A percentile compares a stretch with the other conserved stretches of the same genome.
These are phyloP conservation scores for Cassiopea xamachana DNA, from an alignment of 30 jellyfish, hydroid and myxozoan species.

Conservation along the genomic window DNA sequence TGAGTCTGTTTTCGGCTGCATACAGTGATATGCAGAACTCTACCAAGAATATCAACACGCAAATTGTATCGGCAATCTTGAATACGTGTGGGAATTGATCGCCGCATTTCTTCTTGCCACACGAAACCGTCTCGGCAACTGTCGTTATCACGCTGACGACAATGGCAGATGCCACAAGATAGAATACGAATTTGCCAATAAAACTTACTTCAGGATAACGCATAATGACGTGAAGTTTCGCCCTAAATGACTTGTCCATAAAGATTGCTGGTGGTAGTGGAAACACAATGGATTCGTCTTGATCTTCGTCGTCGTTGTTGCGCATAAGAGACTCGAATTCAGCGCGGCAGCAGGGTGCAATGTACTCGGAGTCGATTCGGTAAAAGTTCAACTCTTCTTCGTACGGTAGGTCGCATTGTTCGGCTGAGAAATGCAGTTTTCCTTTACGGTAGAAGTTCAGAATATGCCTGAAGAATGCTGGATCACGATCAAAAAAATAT, in stretches of 20 bases:
- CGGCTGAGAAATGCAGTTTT: slow-evolving; percentile 68
- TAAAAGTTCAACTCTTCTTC: slow-evolving; percentile 78
- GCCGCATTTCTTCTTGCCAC: slow-evolving; percentile 77
- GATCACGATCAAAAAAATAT: slow-evolving; percentile 84
- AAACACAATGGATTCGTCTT: slow-evolving; percentile 20
- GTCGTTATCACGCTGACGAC: slow-evolving; percentile 77
- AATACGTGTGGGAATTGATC: slow-evolving; percentile 61
- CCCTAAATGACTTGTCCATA: slow-evolving; percentile 43
- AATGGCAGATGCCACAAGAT: slow-evolving; percentile 77
- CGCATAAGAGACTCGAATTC: slow-evolving; percentile 59
- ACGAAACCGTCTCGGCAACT: slow-evolving; percentile 80
- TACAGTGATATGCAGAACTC: slow-evolving; percentile 71
- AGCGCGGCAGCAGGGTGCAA: slow-evolving; percentile 79
- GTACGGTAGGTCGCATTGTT: slow-evolving; percentile 83
- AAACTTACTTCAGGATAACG: slow-evolving; percentile 62
- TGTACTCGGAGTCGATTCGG: slow-evolving; percentile 63
- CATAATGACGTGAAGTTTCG: slow-evolving; percentile 56
- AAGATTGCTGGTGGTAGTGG: slow-evolving; percentile 44
- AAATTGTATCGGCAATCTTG: slow-evolving; percentile 63
- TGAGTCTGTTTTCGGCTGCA: slow-evolving; percentile 68
- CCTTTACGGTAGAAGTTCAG: slow-evolving; percentile 83
- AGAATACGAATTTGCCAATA: slow-evolving; percentile 67
- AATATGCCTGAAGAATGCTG: slow-evolving; percentile 80
- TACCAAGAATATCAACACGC: slow-evolving; percentile 62
- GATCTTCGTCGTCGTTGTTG: slow-evolving; percentile 6